phyloP scores from a whole-genome alignment of 2,888 invertebrate genomes.

The Ephialtes manifestator region DNA sequence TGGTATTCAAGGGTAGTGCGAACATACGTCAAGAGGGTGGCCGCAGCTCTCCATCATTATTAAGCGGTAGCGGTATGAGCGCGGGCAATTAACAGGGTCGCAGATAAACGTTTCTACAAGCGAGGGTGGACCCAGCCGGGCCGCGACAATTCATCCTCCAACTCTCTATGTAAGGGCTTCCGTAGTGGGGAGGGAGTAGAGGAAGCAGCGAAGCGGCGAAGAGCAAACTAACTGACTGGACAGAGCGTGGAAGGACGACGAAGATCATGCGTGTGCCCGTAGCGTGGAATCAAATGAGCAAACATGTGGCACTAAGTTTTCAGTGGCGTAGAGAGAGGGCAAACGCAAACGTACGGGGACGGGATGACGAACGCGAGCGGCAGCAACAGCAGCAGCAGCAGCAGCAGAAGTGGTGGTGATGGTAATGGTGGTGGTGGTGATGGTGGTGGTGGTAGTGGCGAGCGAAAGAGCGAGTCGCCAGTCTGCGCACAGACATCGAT shows the following conservation, averaged over 20 bases:
- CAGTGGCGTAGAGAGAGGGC: constrained; percentile 61
- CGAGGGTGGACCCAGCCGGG: neutral
- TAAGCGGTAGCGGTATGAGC: too few species aligned
- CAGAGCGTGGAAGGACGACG: constrained; percentile 59
- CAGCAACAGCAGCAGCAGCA: constrained; percentile 57
- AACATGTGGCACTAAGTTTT: constrained; percentile 74
- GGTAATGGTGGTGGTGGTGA: constrained; percentile 67
- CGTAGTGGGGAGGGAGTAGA: neutral
- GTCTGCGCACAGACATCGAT: constrained; percentile 84
- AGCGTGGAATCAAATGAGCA: constrained; percentile 67
- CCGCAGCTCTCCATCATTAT: too few species aligned
- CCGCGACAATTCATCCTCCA: neutral
- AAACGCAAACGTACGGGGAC: constrained; percentile 51
- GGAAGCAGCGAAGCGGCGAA: neutral
- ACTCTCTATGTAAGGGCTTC: neutral
- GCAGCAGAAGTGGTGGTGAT: neutral
- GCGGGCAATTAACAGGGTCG: neutral
- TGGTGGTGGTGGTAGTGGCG: constrained; percentile 22
- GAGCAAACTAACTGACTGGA: constrained; percentile 6
- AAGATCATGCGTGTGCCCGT: constrained; percentile 67
- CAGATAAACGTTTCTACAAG: neutral
- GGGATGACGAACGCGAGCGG: constrained; percentile 75
- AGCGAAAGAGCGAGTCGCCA: constrained; percentile 73
- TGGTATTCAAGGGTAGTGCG: too few species aligned
- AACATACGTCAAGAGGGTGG: too few species aligned